A percentile compares a stretch with the other conserved stretches of the same genome.
phyloP scores from a whole-genome alignment of 2,888 invertebrate species.

The Euclidia mi region DNA sequence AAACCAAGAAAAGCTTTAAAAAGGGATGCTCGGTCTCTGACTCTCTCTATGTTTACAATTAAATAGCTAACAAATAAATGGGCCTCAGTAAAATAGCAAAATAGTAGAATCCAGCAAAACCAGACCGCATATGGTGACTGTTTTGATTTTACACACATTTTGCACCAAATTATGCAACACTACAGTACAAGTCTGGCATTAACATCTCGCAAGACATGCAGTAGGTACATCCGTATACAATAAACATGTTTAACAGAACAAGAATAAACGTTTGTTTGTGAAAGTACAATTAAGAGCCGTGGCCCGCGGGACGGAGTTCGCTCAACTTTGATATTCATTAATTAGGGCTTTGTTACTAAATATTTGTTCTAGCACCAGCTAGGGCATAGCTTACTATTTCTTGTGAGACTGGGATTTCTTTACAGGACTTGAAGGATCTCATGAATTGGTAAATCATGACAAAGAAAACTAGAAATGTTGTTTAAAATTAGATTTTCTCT shows the following conservation, averaged over 20 bases:
- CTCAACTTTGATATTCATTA: constrained; percentile 62
- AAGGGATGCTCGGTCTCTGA: too few relatives aligned
- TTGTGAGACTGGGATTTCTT: constrained; percentile 22
- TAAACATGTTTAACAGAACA: constrained; percentile 38
- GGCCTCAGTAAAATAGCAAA: too few relatives aligned
- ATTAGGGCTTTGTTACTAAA: constrained; percentile 59
- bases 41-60: too few relatives aligned
- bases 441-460: constrained; percentile 9
- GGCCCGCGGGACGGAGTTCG: constrained; percentile 47
- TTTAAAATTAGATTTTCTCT: too few relatives aligned
- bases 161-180: too few relatives aligned
- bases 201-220: too few relatives aligned
- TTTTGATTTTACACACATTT: too few relatives aligned
- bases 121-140: too few relatives aligned
- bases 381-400: constrained; percentile 33
- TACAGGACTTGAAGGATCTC: constrained; percentile 7
- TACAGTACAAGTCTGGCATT: too few relatives aligned
- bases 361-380: constrained; percentile 57
- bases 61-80: too few relatives aligned
- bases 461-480: not conserved
- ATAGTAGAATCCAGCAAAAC: too few relatives aligned
- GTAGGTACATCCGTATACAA: constrained; percentile 23
- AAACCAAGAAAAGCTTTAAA: too few relatives aligned
- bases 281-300: constrained; percentile 61
- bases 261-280: constrained; percentile 63